Conservation (phyloP, 2,113 vertebrate genomes). For the Hydrolagus affinis region DNA sequence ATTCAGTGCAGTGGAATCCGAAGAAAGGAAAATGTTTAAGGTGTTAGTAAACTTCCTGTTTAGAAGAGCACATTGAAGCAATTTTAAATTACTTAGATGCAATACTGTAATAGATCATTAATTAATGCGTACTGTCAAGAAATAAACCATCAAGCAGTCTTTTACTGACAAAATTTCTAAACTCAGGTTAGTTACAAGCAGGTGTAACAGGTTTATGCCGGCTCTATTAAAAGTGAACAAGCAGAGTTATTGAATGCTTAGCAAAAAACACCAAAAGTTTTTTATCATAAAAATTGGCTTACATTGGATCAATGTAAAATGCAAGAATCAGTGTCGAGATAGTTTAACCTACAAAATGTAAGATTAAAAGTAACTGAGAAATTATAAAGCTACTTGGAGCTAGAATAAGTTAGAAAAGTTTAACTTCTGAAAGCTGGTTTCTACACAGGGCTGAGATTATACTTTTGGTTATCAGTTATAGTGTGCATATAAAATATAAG, state of each 20-base stretch:
- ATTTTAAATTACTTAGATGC: background rate
- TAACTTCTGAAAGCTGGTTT: no score
- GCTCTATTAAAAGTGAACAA: background rate
- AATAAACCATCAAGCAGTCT: background rate
- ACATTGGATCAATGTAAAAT: no score
- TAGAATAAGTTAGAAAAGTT: no score
- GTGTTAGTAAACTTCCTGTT: background rate
- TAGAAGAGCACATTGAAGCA: background rate
- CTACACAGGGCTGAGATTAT: background rate
- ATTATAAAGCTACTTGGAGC: no score
- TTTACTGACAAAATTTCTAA: background rate
- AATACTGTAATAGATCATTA: background rate
- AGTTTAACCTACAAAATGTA: no score
- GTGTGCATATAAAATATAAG: background rate
- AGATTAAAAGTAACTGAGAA: no score
- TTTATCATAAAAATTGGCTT: no score
- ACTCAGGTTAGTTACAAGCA: constrained; percentile 2
- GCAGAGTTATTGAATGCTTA: background rate
- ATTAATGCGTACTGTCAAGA: no score
- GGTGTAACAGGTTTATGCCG: background rate
- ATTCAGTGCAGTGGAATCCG: background rate
- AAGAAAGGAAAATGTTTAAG: background rate
- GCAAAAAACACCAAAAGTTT: no score
- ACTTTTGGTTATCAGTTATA: background rate
- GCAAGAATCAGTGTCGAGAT: no score